Percentiles rank a stretch among this genome's conserved stretches.
Conservation (phyloP, 2,113 vertebrate species). For the Dicentrarchus labrax region DNA sequence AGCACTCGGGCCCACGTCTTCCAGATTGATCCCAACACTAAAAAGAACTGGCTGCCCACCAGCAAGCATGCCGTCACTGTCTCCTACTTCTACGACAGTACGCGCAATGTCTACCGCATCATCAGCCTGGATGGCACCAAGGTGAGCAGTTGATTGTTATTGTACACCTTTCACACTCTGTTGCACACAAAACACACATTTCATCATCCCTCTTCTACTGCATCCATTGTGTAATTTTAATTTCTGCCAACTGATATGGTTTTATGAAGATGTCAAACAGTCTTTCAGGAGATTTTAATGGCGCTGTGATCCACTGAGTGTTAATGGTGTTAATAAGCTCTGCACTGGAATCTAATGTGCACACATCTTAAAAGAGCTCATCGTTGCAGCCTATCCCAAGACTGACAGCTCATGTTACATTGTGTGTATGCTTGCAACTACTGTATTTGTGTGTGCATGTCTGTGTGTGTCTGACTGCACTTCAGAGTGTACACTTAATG, state of each 20-base stretch:
- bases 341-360: slow-evolving; percentile 36
- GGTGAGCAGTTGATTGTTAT: slow-evolving; percentile 81
- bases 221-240: neutral
- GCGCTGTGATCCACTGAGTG: slow-evolving; percentile 29
- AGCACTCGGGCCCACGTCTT: slow-evolving; percentile 99
- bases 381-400: slow-evolving; percentile 12
- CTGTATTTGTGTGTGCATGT: slow-evolving; percentile 23
- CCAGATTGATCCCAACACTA: slow-evolving; percentile 99
- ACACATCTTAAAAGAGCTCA: slow-evolving; percentile 61
- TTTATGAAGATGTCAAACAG: slow-evolving; percentile 33
- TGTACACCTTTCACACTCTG: neutral
- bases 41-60: slow-evolving; percentile 99
- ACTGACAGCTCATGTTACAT: slow-evolving; percentile 53
- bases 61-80: slow-evolving; percentile 99
- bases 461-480: slow-evolving; percentile 28
- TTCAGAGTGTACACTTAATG: slow-evolving; percentile 27
- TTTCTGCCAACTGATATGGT: slow-evolving; percentile 3
- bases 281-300: slow-evolving; percentile 36
- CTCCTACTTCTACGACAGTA: slow-evolving; percentile 99
- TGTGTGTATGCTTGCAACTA: slow-evolving; percentile 30
- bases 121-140: slow-evolving; percentile 99
- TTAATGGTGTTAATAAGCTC: slow-evolving; percentile 51
- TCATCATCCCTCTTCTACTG: neutral
- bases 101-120: slow-evolving; percentile 98
- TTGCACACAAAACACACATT: neutral